phyloP scores from a whole-genome alignment of 2,888 invertebrate species.

The Caenorhabditis macrosperma region DNA sequence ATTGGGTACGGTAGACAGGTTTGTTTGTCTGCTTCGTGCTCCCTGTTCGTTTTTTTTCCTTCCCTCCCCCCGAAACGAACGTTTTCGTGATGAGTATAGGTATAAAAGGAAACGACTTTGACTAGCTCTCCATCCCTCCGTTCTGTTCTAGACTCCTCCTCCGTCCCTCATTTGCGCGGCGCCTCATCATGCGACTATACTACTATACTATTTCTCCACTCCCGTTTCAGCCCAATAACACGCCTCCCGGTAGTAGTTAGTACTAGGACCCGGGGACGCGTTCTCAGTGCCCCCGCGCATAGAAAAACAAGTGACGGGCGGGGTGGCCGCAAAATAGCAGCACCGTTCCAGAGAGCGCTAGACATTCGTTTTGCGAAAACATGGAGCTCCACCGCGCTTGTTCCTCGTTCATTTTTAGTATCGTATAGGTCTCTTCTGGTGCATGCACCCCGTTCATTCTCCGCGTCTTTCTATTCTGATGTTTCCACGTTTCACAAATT shows the following conservation, averaged over 20 bases:
- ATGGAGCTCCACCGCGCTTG: constrained; percentile 19
- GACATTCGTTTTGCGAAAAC: constrained; percentile 32
- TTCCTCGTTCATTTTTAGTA: background rate
- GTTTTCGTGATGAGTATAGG: background rate
- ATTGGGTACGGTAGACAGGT: constrained; percentile 7
- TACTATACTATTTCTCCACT: constrained; percentile 8
- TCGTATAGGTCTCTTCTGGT: background rate
- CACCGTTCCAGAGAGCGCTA: constrained; percentile 45
- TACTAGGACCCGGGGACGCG: constrained; percentile 7
- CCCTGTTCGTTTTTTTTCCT: constrained; percentile 38
- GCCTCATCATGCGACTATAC: background rate
- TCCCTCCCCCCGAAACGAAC: no score
- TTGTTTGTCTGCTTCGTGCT: constrained; percentile 31
- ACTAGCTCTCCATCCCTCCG: background rate
- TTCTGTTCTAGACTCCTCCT: background rate
- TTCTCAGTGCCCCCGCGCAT: background rate
- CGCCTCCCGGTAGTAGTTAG: constrained; percentile 17
- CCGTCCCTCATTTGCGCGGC: background rate
- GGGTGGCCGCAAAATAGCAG: constrained; percentile 27
- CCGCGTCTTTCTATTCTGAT: background rate
- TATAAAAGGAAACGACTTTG: background rate
- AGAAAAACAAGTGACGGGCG: constrained; percentile 44
- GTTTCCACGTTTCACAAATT: background rate
- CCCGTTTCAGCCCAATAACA: constrained; percentile 14
- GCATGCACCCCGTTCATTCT: background rate